phyloP scores from a whole-genome alignment of 1,140 invertebrate species.

The Linepithema humile region DNA sequence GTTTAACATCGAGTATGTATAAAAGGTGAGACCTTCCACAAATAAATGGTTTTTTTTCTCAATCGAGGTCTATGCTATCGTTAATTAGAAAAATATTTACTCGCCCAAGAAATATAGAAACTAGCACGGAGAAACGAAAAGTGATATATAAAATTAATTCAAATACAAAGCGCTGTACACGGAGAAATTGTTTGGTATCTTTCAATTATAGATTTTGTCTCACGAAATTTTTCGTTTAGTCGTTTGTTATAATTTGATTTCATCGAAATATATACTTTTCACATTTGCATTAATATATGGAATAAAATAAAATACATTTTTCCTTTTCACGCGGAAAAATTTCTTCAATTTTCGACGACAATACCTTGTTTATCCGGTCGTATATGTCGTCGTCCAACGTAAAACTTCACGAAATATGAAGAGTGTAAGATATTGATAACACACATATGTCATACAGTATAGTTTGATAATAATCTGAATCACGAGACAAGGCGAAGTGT shows the following conservation, averaged over 20 bases:
- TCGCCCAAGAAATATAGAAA: constrained; percentile 2
- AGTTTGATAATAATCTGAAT: constrained; percentile 11
- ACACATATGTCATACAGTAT: not conserved
- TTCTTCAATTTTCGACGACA: too few species aligned
- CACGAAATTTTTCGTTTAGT: not conserved
- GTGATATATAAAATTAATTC: constrained; percentile 3
- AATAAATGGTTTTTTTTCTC: not conserved
- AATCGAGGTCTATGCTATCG: not conserved
- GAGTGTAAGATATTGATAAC: not conserved
- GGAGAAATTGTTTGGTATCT: not conserved
- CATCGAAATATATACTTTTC: not conserved
- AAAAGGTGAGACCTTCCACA: not conserved
- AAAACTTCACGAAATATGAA: not conserved
- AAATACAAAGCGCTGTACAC: not conserved
- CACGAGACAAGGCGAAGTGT: not conserved
- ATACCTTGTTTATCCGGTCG: too few species aligned
- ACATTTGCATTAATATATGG: too few species aligned
- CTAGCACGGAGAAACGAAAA: not conserved
- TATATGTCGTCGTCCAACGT: too few species aligned
- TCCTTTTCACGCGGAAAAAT: too few species aligned
- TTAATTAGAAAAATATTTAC: constrained; percentile 41
- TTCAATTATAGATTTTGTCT: constrained; percentile 6
- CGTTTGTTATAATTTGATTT: not conserved
- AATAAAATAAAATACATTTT: too few species aligned
- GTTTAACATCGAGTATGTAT: constrained; percentile 7